Evolutionary conservation across 2,888 invertebrate species (phyloP).

Genomic region (Erannis defoliaria): DNA sequence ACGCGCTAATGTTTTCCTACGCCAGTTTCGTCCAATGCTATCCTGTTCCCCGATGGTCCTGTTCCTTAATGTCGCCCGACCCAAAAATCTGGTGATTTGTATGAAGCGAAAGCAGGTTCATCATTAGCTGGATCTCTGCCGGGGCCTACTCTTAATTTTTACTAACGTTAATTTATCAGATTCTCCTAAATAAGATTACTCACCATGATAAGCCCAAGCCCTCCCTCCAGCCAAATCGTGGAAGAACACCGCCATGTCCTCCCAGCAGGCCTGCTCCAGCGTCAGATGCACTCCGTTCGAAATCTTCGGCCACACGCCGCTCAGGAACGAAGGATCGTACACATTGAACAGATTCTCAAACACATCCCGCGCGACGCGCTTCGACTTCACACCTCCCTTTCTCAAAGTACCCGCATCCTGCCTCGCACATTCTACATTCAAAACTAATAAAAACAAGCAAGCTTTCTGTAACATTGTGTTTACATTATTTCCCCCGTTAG

Average conservation of each 20-base stretch:
- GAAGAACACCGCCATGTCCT: conserved; percentile 74
- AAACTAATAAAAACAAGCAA: conserved; percentile 45
- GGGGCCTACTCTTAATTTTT: neutral
- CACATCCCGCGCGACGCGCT: conserved; percentile 61
- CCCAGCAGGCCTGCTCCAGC: conserved; percentile 74
- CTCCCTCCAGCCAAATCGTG: conserved; percentile 75
- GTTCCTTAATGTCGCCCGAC: no score
- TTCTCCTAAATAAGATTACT: conserved; percentile 49
- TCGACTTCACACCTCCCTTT: conserved; percentile 55
- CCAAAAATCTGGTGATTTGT: no score
- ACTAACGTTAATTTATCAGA: neutral
- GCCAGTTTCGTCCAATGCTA: no score
- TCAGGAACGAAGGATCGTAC: conserved; percentile 77
- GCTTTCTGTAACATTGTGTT: conserved; percentile 54
- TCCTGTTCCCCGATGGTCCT: no score
- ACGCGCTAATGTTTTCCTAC: no score
- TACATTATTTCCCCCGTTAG: conserved; percentile 45
- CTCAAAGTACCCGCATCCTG: conserved; percentile 50
- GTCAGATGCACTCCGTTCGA: conserved; percentile 72
- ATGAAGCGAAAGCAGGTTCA: no score
- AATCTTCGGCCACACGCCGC: conserved; percentile 79
- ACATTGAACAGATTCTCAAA: conserved; percentile 76
- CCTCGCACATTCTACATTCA: conserved; percentile 47
- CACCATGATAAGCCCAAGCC: conserved; percentile 84
- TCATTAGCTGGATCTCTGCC: no score